These are phyloP conservation scores for Smittia aterrima DNA, from an alignment of 2,888 invertebrate species.

Conservation along the genomic window DNA sequence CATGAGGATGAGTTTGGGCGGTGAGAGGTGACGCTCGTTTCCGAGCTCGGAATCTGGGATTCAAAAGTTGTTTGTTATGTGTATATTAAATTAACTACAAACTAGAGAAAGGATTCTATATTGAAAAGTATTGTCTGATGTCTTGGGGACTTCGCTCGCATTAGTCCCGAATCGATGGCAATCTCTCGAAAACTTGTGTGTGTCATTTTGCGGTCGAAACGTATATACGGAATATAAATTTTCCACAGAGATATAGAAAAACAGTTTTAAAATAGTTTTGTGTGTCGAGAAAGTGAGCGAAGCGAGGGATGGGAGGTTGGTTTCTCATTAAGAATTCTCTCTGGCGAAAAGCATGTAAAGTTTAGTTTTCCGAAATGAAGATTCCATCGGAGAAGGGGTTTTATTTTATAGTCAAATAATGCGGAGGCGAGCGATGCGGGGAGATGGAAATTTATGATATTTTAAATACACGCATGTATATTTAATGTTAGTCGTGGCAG, in stretches of 20 bases:
- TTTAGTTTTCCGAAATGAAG: conserved; percentile 28
- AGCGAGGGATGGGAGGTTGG: background rate
- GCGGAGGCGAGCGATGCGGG: background rate
- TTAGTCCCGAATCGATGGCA: background rate
- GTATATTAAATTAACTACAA: conserved; percentile 26
- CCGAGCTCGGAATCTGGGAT: conserved; percentile 13
- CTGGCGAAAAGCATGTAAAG: background rate
- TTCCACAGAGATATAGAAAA: background rate
- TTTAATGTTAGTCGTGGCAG: conserved; percentile 13
- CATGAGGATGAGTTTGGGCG: background rate
- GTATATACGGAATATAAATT: conserved; percentile 13
- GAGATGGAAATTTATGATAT: conserved; percentile 40
- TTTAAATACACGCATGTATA: conserved; percentile 41
- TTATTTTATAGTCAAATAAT: background rate
- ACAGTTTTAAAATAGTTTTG: conserved; percentile 20
- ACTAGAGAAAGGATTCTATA: conserved; percentile 19
- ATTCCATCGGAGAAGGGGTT: background rate
- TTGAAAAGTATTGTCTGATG: background rate
- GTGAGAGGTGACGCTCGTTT: background rate
- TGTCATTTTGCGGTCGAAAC: conserved; percentile 15
- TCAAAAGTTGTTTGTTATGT: conserved; percentile 18
- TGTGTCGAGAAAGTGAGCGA: background rate
- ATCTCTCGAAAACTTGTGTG: conserved; percentile 12
- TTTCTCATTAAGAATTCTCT: conserved; percentile 31
- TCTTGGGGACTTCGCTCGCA: background rate